These are phyloP conservation scores for Monarcha castaneiventris DNA, from an alignment of 2,113 vertebrate species.

Conservation along the genomic window DNA sequence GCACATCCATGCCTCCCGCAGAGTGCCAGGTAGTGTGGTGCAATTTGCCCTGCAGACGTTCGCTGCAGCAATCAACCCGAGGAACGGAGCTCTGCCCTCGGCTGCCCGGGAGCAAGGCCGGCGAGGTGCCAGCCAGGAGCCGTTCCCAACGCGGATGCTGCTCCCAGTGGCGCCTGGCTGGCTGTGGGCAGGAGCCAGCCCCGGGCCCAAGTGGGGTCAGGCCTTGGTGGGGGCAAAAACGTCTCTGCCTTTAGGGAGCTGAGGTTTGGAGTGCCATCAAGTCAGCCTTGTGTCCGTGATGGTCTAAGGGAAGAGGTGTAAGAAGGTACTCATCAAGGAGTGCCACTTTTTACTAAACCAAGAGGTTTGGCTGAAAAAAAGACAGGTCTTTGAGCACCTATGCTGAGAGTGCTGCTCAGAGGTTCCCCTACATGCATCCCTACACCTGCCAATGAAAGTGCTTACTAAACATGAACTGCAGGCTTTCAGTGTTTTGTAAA, in stretches of 20 bases:
- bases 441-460: neutral
- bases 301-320: neutral
- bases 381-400: neutral
- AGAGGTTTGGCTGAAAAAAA: neutral
- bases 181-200: neutral
- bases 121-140: neutral
- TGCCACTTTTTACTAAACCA: neutral
- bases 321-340: neutral
- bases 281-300: neutral
- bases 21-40: constrained; percentile 35
- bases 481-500: neutral
- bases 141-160: fast-evolving
- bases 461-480: neutral
- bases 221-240: fast-evolving
- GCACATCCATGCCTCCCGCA: constrained; percentile 68
- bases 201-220: neutral
- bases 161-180: neutral
- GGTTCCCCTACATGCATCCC: neutral
- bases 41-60: neutral
- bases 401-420: neutral
- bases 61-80: fast-evolving
- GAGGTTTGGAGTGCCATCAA: neutral
- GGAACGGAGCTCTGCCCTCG: neutral
- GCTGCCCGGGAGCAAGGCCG: fast-evolving
- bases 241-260: neutral